These are phyloP conservation scores for Rhopilema esculentum DNA, from an alignment of 30 jellyfish, hydroid and myxozoan species.

Conservation along the genomic window DNA sequence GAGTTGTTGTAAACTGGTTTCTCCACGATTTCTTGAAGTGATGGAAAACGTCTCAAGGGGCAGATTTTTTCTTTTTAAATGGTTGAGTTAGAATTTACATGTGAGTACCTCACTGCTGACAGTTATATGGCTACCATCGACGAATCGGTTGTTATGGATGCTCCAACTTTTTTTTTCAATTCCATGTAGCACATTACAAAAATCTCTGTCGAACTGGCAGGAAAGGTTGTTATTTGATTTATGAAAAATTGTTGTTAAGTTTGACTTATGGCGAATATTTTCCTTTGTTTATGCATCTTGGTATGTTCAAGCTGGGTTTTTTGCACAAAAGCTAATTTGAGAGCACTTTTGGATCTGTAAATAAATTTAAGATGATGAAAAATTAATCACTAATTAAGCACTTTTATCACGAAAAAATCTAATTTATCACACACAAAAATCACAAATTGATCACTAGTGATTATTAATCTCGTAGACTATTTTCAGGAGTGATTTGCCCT, in stretches of 20 bases:
- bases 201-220: conserved; percentile 18
- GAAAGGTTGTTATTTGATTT: conserved; percentile 16
- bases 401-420: not conserved
- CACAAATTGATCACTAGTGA: not conserved
- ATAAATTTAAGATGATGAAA: no score
- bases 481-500: not conserved
- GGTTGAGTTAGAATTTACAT: conserved; percentile 1
- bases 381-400: not conserved
- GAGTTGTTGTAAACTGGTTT: conserved; percentile 22
- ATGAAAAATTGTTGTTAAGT: conserved; percentile 3
- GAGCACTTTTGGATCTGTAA: not conserved
- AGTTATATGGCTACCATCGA: conserved; percentile 16
- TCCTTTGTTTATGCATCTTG: not conserved
- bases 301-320: not conserved
- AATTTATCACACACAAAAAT: not conserved
- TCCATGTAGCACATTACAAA: conserved; percentile 23
- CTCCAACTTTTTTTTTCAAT: conserved; percentile 2
- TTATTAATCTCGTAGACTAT: not conserved
- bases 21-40: not conserved
- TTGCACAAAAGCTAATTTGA: not conserved
- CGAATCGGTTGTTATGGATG: conserved; percentile 7
- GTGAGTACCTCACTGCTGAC: conserved; percentile 14
- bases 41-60: conserved; percentile 11
- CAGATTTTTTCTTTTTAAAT: conserved; percentile 3
- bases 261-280: not conserved